phyloP scores from a whole-genome alignment of 2,797 vertebrate species.

The Lutjanus argentimaculatus region DNA sequence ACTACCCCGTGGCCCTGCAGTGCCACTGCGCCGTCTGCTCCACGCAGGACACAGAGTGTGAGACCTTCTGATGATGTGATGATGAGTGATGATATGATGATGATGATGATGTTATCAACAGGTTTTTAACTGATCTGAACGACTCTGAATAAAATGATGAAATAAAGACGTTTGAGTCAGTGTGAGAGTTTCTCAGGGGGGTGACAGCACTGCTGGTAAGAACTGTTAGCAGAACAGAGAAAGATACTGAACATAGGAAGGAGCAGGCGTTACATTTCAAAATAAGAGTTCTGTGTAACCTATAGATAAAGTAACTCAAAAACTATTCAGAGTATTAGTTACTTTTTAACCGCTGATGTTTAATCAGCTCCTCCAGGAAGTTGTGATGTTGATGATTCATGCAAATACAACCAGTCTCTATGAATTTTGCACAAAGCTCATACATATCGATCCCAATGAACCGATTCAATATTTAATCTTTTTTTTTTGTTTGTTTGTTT shows the following conservation, averaged over 20 bases:
- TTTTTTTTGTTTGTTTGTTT: too few relatives aligned
- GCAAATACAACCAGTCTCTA: too few relatives aligned
- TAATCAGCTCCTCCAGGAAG: too few relatives aligned
- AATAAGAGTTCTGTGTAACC: conserved; percentile 6
- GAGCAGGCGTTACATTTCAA: background rate
- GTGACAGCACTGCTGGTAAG: background rate
- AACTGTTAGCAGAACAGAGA: background rate
- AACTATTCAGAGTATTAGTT: too few relatives aligned
- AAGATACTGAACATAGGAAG: too few relatives aligned
- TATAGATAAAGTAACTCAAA: background rate
- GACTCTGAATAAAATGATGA: conserved; percentile 25
- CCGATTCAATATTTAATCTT: too few relatives aligned
- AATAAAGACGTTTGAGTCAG: background rate
- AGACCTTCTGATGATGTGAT: conserved; percentile 79
- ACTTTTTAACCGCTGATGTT: too few relatives aligned
- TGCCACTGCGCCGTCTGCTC: conserved; percentile 85
- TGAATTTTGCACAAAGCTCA: too few relatives aligned
- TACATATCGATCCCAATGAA: too few relatives aligned
- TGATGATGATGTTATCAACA: background rate
- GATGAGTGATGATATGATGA: too few relatives aligned
- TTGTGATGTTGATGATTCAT: too few relatives aligned
- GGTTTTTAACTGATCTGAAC: background rate
- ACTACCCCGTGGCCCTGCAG: conserved; percentile 84
- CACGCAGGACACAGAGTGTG: conserved; percentile 85
- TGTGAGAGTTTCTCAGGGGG: conserved; percentile 4